Conservation (phyloP, 1,140 invertebrate genomes). For the Cydia amplana region DNA sequence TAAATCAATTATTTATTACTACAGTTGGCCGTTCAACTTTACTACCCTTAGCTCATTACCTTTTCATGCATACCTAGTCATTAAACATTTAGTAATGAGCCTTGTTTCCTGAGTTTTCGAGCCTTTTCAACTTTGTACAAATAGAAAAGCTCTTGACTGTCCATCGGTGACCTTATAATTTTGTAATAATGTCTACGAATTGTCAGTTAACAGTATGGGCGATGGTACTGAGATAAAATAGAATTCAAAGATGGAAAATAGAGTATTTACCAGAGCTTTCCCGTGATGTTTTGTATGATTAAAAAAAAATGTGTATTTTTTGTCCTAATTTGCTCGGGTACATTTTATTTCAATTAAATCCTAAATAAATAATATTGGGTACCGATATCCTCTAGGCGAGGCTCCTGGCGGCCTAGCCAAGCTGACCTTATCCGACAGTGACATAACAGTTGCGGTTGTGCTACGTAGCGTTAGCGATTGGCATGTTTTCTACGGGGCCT, state of each 20-base stretch:
- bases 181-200: too few relatives aligned
- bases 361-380: neutral
- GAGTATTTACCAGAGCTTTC: neutral
- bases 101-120: neutral
- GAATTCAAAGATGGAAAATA: neutral
- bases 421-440: too few relatives aligned
- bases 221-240: neutral
- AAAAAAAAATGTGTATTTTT: neutral
- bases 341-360: neutral
- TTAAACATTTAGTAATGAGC: neutral
- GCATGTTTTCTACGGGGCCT: too few relatives aligned
- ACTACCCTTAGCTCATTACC: neutral
- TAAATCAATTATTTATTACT: conserved; percentile 18
- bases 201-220: too few relatives aligned
- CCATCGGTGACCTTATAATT: too few relatives aligned
- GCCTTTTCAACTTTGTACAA: conserved; percentile 8
- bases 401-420: too few relatives aligned
- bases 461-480: too few relatives aligned
- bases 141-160: too few relatives aligned
- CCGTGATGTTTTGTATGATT: neutral
- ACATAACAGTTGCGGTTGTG: too few relatives aligned
- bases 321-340: neutral
- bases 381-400: neutral
- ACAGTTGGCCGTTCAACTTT: neutral
- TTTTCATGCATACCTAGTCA: neutral